Percentiles rank a stretch among this genome's conserved stretches.
Conservation (phyloP, 2,888 invertebrate genomes). For the Epicampocera succincta region DNA sequence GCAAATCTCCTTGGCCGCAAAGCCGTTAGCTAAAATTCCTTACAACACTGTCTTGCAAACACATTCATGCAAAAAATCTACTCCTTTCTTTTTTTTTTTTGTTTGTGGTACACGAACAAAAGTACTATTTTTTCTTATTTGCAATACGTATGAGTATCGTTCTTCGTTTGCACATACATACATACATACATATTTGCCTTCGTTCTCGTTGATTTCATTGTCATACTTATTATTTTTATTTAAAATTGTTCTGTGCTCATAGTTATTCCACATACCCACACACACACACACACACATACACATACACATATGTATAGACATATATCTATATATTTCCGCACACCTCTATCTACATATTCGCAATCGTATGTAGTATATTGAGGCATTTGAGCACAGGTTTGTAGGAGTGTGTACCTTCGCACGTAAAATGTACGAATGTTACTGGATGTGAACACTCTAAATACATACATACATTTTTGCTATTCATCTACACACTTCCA, state of each 20-base stretch:
- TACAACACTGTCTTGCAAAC: not conserved
- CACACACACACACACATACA: not conserved
- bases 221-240: conserved; percentile 47
- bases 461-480: not conserved
- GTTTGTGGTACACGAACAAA: conserved; percentile 6
- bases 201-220: conserved; percentile 66
- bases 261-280: conserved; percentile 26
- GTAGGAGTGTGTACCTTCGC: conserved; percentile 1
- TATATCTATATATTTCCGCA: not conserved
- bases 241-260: conserved; percentile 23
- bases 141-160: conserved; percentile 27
- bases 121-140: conserved; percentile 4
- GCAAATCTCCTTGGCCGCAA: too few species aligned
- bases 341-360: not conserved
- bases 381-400: not conserved
- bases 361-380: not conserved
- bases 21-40: too few species aligned
- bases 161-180: conserved; percentile 48
- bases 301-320: not conserved
- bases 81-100: too few species aligned
- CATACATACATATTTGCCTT: conserved; percentile 58
- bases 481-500: not conserved
- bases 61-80: conserved; percentile 8
- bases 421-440: conserved; percentile 24
- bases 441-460: not conserved